Conservation (phyloP, 2,888 invertebrate species). For the Lycaena phlaeas region DNA sequence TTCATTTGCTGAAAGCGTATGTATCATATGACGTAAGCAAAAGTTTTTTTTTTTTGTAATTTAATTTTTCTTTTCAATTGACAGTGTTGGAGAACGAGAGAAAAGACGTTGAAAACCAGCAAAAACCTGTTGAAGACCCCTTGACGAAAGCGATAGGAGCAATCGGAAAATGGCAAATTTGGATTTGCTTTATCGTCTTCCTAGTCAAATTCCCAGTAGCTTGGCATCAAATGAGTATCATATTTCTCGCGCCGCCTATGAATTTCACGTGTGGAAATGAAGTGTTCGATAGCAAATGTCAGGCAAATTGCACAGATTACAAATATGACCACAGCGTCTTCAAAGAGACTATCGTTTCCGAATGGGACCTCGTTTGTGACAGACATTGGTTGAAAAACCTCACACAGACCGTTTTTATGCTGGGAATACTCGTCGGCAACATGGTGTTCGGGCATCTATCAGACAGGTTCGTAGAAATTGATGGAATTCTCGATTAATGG, state of each 20-base stretch:
- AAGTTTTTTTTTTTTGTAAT: no score
- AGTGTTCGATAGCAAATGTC: constrained; percentile 64
- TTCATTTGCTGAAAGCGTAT: no score
- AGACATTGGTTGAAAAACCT: constrained; percentile 77
- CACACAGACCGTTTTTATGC: constrained; percentile 85
- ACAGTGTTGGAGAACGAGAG: constrained; percentile 54
- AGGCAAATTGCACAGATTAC: constrained; percentile 67
- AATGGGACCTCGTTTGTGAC: constrained; percentile 84
- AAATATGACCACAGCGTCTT: constrained; percentile 78
- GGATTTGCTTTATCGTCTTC: constrained; percentile 78
- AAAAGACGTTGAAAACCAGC: constrained; percentile 35
- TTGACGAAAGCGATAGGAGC: constrained; percentile 80
- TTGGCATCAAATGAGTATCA: constrained; percentile 86
- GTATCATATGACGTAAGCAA: no score
- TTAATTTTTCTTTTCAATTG: constrained; percentile 26
- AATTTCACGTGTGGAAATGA: constrained; percentile 64
- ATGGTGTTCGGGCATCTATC: constrained; percentile 82
- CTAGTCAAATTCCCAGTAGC: constrained; percentile 84
- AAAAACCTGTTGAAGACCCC: constrained; percentile 66
- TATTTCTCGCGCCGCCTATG: constrained; percentile 81
- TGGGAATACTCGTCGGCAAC: constrained; percentile 83
- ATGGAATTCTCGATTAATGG: constrained; percentile 13
- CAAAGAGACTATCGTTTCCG: constrained; percentile 79
- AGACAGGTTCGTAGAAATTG: constrained; percentile 75
- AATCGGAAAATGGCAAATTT: constrained; percentile 83